A percentile compares a stretch with the other conserved stretches of the same genome.
Conservation (phyloP, 2,888 invertebrate species). For the Torymus auratus region DNA sequence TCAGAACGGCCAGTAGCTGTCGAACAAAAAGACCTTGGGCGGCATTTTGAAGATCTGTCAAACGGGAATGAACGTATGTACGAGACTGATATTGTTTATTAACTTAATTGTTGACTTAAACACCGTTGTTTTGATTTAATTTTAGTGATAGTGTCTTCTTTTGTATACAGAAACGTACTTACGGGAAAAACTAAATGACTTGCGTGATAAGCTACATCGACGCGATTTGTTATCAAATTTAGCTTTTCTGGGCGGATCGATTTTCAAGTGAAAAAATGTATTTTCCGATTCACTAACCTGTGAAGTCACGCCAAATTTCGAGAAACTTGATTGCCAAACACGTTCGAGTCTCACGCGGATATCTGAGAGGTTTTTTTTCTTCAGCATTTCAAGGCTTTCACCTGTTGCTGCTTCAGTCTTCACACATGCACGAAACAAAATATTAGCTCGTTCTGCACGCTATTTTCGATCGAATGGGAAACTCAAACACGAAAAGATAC, state of each 20-base stretch:
- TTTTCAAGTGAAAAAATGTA: constrained; percentile 25
- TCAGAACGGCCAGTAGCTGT: constrained; percentile 6
- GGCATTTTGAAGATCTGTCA: constrained; percentile 52
- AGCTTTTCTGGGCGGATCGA: background rate
- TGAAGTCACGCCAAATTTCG: no score
- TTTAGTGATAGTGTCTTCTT: background rate
- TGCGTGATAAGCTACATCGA: background rate
- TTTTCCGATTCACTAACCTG: no score
- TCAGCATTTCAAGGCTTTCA: constrained; percentile 1
- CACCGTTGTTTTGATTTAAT: background rate
- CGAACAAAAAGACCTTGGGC: constrained; percentile 37
- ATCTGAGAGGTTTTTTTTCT: no score
- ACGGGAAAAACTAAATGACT: constrained; percentile 34
- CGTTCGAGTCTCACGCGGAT: no score
- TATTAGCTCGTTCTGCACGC: constrained; percentile 7
- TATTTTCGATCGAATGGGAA: constrained; percentile 69
- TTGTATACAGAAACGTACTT: background rate
- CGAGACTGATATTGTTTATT: constrained; percentile 23
- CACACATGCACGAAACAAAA: background rate
- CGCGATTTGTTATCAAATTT: constrained; percentile 24
- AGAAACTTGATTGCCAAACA: no score
- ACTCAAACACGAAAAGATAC: constrained; percentile 68
- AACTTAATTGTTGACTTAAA: background rate
- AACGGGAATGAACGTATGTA: constrained; percentile 35
- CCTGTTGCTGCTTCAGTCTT: constrained; percentile 36